Conservation (phyloP, 2,797 vertebrate genomes). For the Cyprinodon diabolis region DNA sequence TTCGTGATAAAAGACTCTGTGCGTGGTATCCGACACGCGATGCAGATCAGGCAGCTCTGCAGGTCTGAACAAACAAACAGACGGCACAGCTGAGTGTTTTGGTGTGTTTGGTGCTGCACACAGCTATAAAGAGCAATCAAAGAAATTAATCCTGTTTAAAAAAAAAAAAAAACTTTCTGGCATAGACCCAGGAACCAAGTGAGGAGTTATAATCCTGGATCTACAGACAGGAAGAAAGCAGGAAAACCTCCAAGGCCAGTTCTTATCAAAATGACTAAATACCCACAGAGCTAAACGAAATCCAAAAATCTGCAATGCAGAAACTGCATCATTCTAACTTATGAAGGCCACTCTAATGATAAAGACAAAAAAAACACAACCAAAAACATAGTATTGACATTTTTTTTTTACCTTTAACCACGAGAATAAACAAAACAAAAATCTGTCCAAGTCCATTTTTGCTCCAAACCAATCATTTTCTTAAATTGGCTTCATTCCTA, state of each 20-base stretch:
- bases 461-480: slow-evolving; percentile 4
- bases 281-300: slow-evolving; percentile 6
- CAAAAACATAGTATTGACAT: too few species aligned
- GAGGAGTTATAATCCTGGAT: background rate
- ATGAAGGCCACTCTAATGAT: slow-evolving; percentile 23
- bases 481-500: slow-evolving; percentile 22
- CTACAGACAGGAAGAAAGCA: background rate
- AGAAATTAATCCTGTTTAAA: background rate
- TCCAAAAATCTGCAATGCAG: slow-evolving; percentile 23
- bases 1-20: slow-evolving; percentile 95
- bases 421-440: background rate
- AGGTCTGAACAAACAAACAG: slow-evolving; percentile 78
- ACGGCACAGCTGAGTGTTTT: background rate
- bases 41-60: slow-evolving; percentile 94
- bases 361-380: background rate
- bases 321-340: slow-evolving; percentile 1
- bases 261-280: slow-evolving; percentile 22
- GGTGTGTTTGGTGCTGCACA: background rate
- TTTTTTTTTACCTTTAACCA: background rate
- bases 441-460: slow-evolving; percentile 7
- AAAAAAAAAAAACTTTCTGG: background rate
- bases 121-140: background rate
- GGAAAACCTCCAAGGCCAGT: slow-evolving; percentile 1
- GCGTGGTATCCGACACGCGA: slow-evolving; percentile 89
- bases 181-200: slow-evolving; percentile 1